Conservation (phyloP, 2,888 invertebrate genomes). For the Lucinisca nassula region DNA sequence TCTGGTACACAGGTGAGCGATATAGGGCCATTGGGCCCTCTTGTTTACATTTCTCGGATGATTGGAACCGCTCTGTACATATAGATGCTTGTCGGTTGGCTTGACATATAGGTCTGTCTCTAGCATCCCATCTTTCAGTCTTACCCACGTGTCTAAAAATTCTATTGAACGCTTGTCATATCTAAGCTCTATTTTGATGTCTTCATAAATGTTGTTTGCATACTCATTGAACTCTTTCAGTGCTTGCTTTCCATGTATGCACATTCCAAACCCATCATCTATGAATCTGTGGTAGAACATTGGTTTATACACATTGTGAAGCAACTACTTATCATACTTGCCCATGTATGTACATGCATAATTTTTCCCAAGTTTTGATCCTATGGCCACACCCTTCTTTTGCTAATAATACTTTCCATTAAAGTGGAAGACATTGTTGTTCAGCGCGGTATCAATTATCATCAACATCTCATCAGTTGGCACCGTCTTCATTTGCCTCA, state of each 20-base stretch:
- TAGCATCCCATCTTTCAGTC: background rate
- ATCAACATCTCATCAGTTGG: too few species aligned
- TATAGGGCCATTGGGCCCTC: too few species aligned
- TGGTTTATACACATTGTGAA: background rate
- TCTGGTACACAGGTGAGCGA: too few species aligned
- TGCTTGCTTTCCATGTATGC: background rate
- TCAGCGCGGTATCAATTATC: too few species aligned
- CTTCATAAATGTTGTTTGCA: background rate
- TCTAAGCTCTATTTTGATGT: background rate
- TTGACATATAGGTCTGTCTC: background rate
- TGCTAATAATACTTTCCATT: too few species aligned
- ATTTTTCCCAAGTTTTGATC: too few species aligned
- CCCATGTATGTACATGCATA: too few species aligned
- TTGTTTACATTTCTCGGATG: too few species aligned
- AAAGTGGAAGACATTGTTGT: too few species aligned
- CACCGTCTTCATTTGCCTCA: too few species aligned
- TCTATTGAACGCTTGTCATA: background rate
- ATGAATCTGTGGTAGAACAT: background rate
- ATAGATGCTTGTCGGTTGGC: constrained; percentile 1
- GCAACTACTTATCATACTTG: background rate
- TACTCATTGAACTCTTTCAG: background rate
- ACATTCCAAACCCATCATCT: constrained; percentile 2
- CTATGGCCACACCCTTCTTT: too few species aligned
- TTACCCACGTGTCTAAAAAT: background rate
- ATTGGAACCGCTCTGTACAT: too few species aligned